Evolutionary conservation across 2,888 invertebrate species (phyloP).

Genomic region (Cheiracanthium punctorium): DNA sequence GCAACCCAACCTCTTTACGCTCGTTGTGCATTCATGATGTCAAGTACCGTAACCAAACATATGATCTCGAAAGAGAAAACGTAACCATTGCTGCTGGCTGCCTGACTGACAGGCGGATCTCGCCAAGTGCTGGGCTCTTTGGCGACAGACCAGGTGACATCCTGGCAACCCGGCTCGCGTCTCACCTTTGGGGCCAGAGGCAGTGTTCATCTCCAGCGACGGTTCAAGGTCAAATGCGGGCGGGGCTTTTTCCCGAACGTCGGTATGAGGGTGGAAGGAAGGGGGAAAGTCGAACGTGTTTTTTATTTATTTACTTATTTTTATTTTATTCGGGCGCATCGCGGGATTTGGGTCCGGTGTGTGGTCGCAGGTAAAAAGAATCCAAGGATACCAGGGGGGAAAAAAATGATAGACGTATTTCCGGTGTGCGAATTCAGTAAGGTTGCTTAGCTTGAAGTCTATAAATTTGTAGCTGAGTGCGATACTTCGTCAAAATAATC

Average conservation of each 20-base stretch:
- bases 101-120: background rate
- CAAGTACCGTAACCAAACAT: too few species aligned
- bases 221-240: slow-evolving; percentile 63
- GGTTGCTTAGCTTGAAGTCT: too few species aligned
- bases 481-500: too few species aligned
- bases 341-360: background rate
- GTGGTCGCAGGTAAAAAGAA: background rate
- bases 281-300: background rate
- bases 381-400: background rate
- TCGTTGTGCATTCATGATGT: too few species aligned
- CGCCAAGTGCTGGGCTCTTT: background rate
- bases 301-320: background rate
- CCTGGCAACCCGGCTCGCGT: slow-evolving; percentile 26
- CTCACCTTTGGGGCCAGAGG: slow-evolving; percentile 60
- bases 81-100: too few species aligned
- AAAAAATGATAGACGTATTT: background rate
- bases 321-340: background rate
- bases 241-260: slow-evolving; percentile 7
- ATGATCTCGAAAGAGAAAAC: too few species aligned
- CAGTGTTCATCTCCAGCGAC: slow-evolving; percentile 45
- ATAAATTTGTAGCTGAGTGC: too few species aligned
- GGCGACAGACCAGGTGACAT: slow-evolving; percentile 1
- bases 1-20: too few species aligned
- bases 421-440: background rate
- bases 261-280: background rate